phyloP scores from a whole-genome alignment of 2,797 vertebrate genomes.

The Oreochromis grahami region DNA sequence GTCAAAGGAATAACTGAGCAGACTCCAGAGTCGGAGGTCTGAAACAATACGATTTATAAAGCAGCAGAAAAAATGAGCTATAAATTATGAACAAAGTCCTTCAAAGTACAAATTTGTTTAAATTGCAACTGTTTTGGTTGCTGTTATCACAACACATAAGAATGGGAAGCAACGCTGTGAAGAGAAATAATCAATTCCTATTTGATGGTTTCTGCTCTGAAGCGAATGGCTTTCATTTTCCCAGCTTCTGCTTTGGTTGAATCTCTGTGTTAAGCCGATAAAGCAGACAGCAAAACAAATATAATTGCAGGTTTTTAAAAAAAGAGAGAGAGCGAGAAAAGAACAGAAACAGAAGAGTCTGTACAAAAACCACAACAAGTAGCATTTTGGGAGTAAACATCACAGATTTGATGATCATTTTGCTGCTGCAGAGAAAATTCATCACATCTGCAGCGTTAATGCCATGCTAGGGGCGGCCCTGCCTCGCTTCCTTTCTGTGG shows the following conservation, averaged over 20 bases:
- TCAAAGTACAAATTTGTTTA: not conserved
- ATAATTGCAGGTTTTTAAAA: not conserved
- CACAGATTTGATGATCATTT: not conserved
- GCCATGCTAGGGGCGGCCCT: not conserved
- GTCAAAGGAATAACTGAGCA: not conserved
- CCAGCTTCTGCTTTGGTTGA: not conserved
- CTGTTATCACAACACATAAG: not conserved
- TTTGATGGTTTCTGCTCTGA: not conserved
- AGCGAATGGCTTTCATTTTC: not conserved
- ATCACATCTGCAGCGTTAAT: not conserved
- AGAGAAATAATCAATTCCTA: not conserved
- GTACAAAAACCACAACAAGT: not conserved
- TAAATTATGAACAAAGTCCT: not conserved
- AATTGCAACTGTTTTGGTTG: not conserved
- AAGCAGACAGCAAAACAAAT: not conserved
- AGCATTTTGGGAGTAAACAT: not conserved
- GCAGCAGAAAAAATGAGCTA: not conserved
- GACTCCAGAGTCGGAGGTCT: not conserved
- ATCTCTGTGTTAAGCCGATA: not conserved
- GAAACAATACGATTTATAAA: not conserved
- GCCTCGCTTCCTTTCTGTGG: not conserved
- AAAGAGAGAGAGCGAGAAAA: not conserved
- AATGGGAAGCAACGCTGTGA: not conserved
- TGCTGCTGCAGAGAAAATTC: constrained; percentile 1
- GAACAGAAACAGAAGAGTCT: not conserved